Conservation (phyloP, 1,140 invertebrate genomes). For the Trichoplusia ni region DNA sequence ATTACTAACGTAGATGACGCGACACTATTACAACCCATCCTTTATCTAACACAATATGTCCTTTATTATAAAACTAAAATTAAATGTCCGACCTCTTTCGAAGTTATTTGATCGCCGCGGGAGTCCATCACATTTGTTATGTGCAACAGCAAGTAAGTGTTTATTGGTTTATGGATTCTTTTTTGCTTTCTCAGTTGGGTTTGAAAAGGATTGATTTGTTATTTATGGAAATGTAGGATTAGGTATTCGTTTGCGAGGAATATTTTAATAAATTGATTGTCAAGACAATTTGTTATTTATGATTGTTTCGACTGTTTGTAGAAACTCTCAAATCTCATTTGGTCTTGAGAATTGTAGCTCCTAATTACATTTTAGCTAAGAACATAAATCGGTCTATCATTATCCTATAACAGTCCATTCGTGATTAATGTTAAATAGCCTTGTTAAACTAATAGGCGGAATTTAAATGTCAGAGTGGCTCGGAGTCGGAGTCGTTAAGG, state of each 20-base stretch:
- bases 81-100: constrained; percentile 66
- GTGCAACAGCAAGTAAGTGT: constrained; percentile 52
- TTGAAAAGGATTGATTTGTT: constrained; percentile 48
- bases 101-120: constrained; percentile 66
- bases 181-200: constrained; percentile 39
- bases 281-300: constrained; percentile 14
- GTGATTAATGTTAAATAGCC: constrained; percentile 1
- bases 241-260: constrained; percentile 2
- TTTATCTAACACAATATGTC: constrained; percentile 76
- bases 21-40: constrained; percentile 75
- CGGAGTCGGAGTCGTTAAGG: constrained; percentile 35
- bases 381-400: neutral
- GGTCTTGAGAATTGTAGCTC: neutral
- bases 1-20: constrained; percentile 71
- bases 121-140: constrained; percentile 60
- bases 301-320: neutral
- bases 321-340: constrained; percentile 3
- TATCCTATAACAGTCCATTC: neutral
- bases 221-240: constrained; percentile 39
- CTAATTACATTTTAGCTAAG: neutral
- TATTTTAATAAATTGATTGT: constrained; percentile 4
- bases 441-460: constrained; percentile 38
- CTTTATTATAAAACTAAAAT: constrained; percentile 74
- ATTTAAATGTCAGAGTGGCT: constrained; percentile 49
- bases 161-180: constrained; percentile 61